These are phyloP conservation scores for Laticauda colubrina DNA, from an alignment of 2,113 vertebrate genomes.

Conservation along the genomic window DNA sequence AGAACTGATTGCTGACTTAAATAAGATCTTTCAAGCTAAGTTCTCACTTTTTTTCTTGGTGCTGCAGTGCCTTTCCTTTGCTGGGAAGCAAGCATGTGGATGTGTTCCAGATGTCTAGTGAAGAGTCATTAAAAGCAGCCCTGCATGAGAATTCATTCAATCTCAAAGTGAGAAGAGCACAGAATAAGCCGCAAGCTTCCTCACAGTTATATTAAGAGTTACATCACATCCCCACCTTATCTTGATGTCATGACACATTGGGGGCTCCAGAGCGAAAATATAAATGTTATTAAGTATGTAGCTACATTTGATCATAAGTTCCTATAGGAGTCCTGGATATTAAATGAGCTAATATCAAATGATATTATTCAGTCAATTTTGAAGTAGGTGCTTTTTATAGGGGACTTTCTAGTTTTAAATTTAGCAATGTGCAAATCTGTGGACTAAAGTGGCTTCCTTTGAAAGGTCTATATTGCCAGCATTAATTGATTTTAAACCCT, in stretches of 20 bases:
- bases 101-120: neutral
- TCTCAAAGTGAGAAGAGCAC: neutral
- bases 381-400: neutral
- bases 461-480: neutral
- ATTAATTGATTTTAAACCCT: neutral
- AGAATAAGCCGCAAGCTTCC: neutral
- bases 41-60: neutral
- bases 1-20: neutral
- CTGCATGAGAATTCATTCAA: neutral
- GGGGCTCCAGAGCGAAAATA: neutral
- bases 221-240: neutral
- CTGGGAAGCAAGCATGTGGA: neutral
- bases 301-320: neutral
- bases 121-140: neutral
- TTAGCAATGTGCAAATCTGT: neutral
- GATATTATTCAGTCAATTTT: neutral
- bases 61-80: neutral
- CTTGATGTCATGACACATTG: neutral
- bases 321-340: neutral
- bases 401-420: neutral
- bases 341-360: neutral
- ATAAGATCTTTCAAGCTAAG: neutral
- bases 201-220: neutral
- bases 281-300: neutral
- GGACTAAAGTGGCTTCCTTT: neutral